Evolutionary conservation across 2,113 vertebrate genomes (phyloP).

Genomic region (Aspidoscelis tigris): DNA sequence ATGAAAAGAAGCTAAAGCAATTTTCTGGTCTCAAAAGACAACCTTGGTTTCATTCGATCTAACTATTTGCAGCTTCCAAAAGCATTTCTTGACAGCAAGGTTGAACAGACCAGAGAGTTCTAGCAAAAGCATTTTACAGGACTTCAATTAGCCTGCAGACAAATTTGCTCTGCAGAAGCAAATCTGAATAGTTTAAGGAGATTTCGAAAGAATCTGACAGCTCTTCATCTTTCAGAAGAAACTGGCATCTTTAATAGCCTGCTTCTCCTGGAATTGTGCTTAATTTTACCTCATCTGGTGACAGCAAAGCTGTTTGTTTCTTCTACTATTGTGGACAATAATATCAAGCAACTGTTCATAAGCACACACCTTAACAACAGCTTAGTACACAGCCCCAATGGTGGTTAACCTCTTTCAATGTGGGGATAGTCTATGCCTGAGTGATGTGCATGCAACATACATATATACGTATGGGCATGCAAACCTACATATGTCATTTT

Average conservation of each 20-base stretch:
- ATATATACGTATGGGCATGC: too few relatives aligned
- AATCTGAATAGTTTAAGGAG: not conserved
- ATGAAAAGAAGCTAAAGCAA: not conserved
- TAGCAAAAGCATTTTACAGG: not conserved
- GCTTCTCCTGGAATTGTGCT: slow-evolving; percentile 19
- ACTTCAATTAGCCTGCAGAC: not conserved
- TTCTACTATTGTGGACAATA: not conserved
- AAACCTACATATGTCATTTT: too few relatives aligned
- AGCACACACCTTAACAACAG: not conserved
- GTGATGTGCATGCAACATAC: too few relatives aligned
- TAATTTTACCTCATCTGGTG: slow-evolving; percentile 11
- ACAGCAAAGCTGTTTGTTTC: not conserved
- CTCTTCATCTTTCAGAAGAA: slow-evolving; percentile 4
- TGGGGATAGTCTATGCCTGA: not conserved
- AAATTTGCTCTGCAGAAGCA: not conserved
- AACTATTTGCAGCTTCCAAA: not conserved
- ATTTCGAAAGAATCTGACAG: slow-evolving; percentile 1
- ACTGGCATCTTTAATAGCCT: slow-evolving; percentile 6
- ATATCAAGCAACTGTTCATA: not conserved
- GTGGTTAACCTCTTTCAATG: not conserved
- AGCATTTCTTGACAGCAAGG: not conserved
- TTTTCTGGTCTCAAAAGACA: not conserved
- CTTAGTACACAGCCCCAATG: not conserved
- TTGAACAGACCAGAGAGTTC: not conserved
- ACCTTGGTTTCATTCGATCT: not conserved